Evolutionary conservation across 1,140 invertebrate genomes (phyloP), one percentile per base, ranked within the genome.

Genomic region (Agraylea sexmaculata): DNA sequence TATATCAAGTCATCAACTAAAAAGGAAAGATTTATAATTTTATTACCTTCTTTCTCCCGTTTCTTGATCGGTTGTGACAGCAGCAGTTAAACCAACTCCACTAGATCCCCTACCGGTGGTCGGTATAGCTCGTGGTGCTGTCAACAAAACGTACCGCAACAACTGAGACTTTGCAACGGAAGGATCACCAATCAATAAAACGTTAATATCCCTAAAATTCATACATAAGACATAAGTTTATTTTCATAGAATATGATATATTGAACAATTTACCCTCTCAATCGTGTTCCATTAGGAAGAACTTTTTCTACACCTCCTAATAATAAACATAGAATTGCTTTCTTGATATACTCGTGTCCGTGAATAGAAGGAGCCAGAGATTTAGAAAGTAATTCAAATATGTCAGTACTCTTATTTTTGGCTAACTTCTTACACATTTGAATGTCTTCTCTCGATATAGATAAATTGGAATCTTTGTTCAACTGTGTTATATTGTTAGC

Each of bases 121-220:
- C 6, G 93, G 77, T 53, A 99, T 87, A 17, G 94, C 95, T 40
- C 94, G 65, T 0, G 93, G 93, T 1, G 95, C 94, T 0, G 90
- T 94, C 54, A 81, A 75, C 28, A 97, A 62, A 2, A 99, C 94
- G 57, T 98, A 99, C 4, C 92, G 78, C 3, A 99, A 62, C 48
- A 99, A 66, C 59, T 99, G 96, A 0, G 94, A 99, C 66, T 99
- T 99, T 3, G 95, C 95, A 30, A 99, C 95, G 35, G 91, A 95
- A 0, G 96, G 96, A 74, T 99, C 96, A 30, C 96, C 96, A 56
- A 99, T 97, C 0, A 99, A 67, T 12, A 99, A 68, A 21, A 99
- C 69, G 62, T 99, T 99, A 33, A 99, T 95, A 57, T 99, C 96
- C 50, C 83, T 84, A 56, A 15, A 62, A 59, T 20, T 27, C 38